A percentile compares a stretch with the other conserved stretches of the same genome.
Evolutionary conservation across 2,113 vertebrate species (phyloP).

Genomic region (Coracopsis vasa): DNA sequence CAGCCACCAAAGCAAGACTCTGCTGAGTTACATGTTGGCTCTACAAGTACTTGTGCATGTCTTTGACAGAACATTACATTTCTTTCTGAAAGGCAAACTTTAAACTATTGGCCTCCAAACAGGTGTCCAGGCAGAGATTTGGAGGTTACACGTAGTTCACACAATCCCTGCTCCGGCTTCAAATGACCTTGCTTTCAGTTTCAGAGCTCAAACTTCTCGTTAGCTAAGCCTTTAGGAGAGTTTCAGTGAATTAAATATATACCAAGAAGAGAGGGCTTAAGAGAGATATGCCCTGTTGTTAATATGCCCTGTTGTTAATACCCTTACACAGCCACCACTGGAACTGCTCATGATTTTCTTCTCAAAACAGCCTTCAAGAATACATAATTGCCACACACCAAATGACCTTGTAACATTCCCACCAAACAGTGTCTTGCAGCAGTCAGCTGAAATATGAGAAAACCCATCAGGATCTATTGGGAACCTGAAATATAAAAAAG

Average conservation of each 20-base stretch:
- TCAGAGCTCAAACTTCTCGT: not conserved
- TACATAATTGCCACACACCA: rapidly evolving
- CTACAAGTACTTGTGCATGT: not conserved
- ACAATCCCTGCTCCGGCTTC: not conserved
- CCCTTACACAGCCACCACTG: not conserved
- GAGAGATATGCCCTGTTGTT: not conserved
- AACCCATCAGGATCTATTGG: not conserved
- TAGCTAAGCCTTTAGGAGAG: not conserved
- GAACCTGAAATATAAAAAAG: not conserved
- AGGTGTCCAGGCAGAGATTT: slow-evolving; percentile 15
- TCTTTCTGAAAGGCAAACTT: not conserved
- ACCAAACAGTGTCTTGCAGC: not conserved
- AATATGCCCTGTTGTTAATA: slow-evolving; percentile 21
- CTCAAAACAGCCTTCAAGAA: not conserved
- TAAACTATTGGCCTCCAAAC: not conserved
- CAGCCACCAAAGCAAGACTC: not conserved
- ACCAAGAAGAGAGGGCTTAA: slow-evolving; percentile 6
- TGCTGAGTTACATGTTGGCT: not conserved
- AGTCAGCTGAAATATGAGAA: not conserved
- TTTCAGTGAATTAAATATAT: slow-evolving; percentile 19
- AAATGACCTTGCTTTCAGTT: not conserved
- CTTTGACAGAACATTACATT: not conserved
- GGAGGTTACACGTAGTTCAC: not conserved
- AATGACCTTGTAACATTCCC: not conserved
- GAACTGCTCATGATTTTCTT: not conserved